Conservation (phyloP, 1,140 invertebrate genomes). For the Potamilus streckersoni region DNA sequence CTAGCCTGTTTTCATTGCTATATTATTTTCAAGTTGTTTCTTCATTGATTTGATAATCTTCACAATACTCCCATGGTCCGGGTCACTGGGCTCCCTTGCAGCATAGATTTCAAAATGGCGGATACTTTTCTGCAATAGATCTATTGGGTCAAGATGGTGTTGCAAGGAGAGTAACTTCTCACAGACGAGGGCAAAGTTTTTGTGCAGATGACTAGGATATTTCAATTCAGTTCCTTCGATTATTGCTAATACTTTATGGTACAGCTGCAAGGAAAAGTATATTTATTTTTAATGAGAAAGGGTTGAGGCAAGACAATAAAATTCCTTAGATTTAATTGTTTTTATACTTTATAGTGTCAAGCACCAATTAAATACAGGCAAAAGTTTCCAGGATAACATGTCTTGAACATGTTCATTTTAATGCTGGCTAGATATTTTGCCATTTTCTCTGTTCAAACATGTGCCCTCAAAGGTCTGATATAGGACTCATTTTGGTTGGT, state of each 20-base stretch:
- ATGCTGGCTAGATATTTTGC: no score
- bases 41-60: constrained; percentile 39
- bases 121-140: constrained; percentile 43
- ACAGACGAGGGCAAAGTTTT: constrained; percentile 62
- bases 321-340: no score
- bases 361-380: no score
- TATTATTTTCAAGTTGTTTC: constrained; percentile 2
- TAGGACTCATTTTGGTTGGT: no score
- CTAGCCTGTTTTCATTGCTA: no score
- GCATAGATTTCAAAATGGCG: constrained; percentile 50
- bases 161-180: constrained; percentile 45
- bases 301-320: no score
- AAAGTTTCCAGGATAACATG: no score
- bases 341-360: no score
- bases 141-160: constrained; percentile 23
- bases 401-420: no score
- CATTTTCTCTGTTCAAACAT: no score
- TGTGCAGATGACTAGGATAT: constrained; percentile 58
- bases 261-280: constrained; percentile 38
- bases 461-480: no score
- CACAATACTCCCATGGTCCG: constrained; percentile 34
- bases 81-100: constrained; percentile 37
- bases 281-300: no score
- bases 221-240: constrained; percentile 11
- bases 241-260: constrained; percentile 36